Percentiles rank a stretch among this genome's conserved stretches.
These are phyloP conservation scores for Coelinius sp. DNA, from an alignment of 2,888 invertebrate species.

Conservation along the genomic window DNA sequence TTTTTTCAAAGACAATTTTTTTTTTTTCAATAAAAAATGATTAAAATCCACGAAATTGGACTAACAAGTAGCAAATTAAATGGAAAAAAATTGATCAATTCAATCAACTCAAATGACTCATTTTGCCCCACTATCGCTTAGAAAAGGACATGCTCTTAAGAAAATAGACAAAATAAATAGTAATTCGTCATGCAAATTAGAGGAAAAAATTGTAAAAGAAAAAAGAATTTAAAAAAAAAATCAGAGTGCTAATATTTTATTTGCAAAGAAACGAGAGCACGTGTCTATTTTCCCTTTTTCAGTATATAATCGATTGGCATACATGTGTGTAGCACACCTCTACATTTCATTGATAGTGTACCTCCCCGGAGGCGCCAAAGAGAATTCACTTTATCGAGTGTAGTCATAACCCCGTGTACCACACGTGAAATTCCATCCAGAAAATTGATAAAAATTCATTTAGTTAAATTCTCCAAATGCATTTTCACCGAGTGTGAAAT, in stretches of 20 bases:
- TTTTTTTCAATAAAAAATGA: too few species aligned
- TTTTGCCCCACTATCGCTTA: not conserved
- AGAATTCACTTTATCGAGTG: slow-evolving; percentile 22
- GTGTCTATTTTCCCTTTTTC: slow-evolving; percentile 12
- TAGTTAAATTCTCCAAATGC: too few species aligned
- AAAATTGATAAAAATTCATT: slow-evolving; percentile 25
- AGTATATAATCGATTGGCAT: slow-evolving; percentile 19
- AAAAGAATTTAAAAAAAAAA: not conserved
- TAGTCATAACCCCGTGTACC: not conserved
- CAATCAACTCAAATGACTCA: not conserved
- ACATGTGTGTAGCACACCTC: not conserved
- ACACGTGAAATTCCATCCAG: not conserved
- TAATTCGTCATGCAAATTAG: slow-evolving; percentile 22
- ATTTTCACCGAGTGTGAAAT: too few species aligned
- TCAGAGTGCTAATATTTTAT: slow-evolving; percentile 18
- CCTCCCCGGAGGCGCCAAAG: not conserved
- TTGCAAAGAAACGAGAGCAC: slow-evolving; percentile 13
- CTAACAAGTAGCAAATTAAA: too few species aligned
- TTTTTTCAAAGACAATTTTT: too few species aligned
- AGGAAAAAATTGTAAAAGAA: not conserved
- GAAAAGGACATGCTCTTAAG: too few species aligned
- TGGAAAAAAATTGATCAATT: too few species aligned
- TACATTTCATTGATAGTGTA: not conserved
- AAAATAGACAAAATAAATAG: slow-evolving; percentile 23
- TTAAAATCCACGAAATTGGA: too few species aligned